Evolutionary conservation across 2,888 invertebrate species (phyloP), one percentile per base, ranked within the genome.

Genomic region (Phaedon cochleariae): DNA sequence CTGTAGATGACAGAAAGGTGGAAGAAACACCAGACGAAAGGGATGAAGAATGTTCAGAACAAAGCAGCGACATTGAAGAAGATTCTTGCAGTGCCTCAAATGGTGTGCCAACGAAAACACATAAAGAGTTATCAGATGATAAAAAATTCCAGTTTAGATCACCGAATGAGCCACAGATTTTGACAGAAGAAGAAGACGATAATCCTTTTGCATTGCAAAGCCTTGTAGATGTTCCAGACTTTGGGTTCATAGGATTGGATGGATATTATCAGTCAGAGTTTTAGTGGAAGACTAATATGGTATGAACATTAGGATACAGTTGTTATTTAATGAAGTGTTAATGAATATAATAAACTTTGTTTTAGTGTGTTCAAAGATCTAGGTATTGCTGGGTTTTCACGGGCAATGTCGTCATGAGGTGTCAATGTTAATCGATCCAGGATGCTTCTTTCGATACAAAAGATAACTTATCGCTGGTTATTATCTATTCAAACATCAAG

Each of bases 141-240:
- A n/a, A n/a, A n/a, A n/a, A n/a, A n/a, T n/a, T n/a, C n/a, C n/a
- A n/a, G n/a, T n/a, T n/a, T n/a, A n/a, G 20, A 15, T 20, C 5
- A 41, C 34, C 29, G 2, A 15, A 37, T 3, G 3, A 10, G 48
- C 7, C 1, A 17, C 1, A n/a, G 51, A 51, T n/a, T n/a, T n/a
- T n/a, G 2, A n/a, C 10, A n/a, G 59, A 34, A 17, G 59, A 59
- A 22, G 49, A 22, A 6, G 46, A 48, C 5, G 37, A 15, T 7
- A 18, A 48, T 3, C 58, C 62, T 29, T 41, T 54, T 37, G 54
- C 51, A 2, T 51, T 46, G 5, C 49, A 41, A 46, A 66, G 66
- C 57, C 55, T 69, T 12, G 63, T 69, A 41, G 71, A 71, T 45
- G 62, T 61, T 37, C 71, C 71, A 12, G 71, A 69, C 17, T 67